Percentiles rank a stretch among this genome's conserved stretches.
Evolutionary conservation across 2,888 invertebrate genomes (phyloP).

Genomic region (Eubasilissa splendida): DNA sequence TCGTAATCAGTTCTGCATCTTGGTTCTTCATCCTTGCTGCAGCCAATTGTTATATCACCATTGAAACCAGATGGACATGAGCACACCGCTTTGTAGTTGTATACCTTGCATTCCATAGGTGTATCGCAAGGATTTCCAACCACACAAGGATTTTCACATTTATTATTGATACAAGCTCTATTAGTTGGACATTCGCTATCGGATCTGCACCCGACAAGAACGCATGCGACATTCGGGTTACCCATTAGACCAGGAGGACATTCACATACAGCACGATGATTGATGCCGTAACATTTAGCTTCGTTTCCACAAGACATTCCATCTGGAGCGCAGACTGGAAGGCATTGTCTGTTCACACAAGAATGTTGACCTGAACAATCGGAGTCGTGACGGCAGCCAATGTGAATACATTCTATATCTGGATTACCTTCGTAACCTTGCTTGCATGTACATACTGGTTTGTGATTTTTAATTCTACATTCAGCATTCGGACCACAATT

Average conservation of each 20-base stretch:
- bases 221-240: constrained; percentile 85
- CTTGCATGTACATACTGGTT: constrained; percentile 89
- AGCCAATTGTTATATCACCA: constrained; percentile 77
- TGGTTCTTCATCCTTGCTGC: constrained; percentile 73
- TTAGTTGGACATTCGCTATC: constrained; percentile 87
- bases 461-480: constrained; percentile 88
- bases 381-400: constrained; percentile 81
- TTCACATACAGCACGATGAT: constrained; percentile 87
- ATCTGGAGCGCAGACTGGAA: constrained; percentile 84
- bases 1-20: constrained; percentile 85
- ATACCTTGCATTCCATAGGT: constrained; percentile 83
- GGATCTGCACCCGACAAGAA: constrained; percentile 84
- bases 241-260: constrained; percentile 88
- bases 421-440: constrained; percentile 90
- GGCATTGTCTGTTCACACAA: constrained; percentile 88
- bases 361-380: constrained; percentile 88
- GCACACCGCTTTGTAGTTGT: constrained; percentile 84
- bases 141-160: constrained; percentile 85
- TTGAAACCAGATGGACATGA: constrained; percentile 85
- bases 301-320: constrained; percentile 81
- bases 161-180: constrained; percentile 85
- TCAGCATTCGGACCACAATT: constrained; percentile 89
- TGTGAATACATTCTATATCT: constrained; percentile 83
- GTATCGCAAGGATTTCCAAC: constrained; percentile 78
- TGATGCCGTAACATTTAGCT: constrained; percentile 85